Evolutionary conservation across 1,140 invertebrate species (phyloP).

Genomic region (Orussus abietinus): DNA sequence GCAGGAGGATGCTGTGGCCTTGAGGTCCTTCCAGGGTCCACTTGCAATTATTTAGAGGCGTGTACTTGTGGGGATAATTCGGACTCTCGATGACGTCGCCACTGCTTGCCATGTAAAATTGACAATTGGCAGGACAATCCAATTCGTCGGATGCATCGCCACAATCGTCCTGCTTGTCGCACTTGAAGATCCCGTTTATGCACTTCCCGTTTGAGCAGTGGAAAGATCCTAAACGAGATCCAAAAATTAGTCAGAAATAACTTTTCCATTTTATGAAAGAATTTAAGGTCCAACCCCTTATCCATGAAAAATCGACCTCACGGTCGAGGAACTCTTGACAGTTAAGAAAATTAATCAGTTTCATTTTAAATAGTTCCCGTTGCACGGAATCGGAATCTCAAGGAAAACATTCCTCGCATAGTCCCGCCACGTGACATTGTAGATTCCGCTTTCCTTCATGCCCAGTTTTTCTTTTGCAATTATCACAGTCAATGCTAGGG

Average conservation of each 20-base stretch:
- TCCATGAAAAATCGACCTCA: no score
- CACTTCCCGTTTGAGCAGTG: slow-evolving; percentile 91
- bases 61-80: slow-evolving; percentile 91
- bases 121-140: slow-evolving; percentile 82
- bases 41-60: slow-evolving; percentile 86
- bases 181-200: slow-evolving; percentile 83
- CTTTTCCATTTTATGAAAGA: no score
- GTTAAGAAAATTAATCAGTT: no score
- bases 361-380: no score
- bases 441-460: no score
- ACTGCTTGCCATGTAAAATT: slow-evolving; percentile 88
- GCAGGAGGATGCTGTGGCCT: slow-evolving; percentile 87
- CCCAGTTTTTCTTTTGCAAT: no score
- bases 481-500: no score
- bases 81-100: slow-evolving; percentile 94
- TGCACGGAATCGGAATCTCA: no score
- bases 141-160: slow-evolving; percentile 89
- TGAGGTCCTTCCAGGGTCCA: slow-evolving; percentile 96
- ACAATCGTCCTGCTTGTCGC: slow-evolving; percentile 91
- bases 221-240: slow-evolving; percentile 64
- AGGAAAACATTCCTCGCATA: no score
- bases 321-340: no score
- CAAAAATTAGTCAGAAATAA: background rate
- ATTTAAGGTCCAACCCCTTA: no score
- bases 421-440: no score